Conservation (phyloP, 2,797 vertebrate genomes). For the Apogon hyalosoma region DNA sequence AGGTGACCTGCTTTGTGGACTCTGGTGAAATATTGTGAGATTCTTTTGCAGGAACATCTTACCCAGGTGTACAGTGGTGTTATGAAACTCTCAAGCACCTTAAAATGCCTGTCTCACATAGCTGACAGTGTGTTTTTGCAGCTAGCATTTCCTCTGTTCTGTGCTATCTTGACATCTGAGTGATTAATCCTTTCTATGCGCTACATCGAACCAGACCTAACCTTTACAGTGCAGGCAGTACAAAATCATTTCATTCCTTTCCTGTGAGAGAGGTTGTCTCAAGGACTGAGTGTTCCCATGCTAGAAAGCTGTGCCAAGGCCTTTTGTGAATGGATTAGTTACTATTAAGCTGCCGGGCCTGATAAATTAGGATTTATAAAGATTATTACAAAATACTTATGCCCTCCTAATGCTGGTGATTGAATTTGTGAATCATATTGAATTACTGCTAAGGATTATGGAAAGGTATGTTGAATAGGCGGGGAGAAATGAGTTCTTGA, state of each 20-base stretch:
- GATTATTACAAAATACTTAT: slow-evolving; percentile 86
- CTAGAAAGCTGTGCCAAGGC: slow-evolving; percentile 77
- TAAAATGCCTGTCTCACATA: slow-evolving; percentile 40
- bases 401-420: slow-evolving; percentile 82
- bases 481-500: slow-evolving; percentile 52
- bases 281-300: slow-evolving; percentile 79
- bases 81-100: slow-evolving; percentile 38
- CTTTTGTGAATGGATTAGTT: slow-evolving; percentile 85
- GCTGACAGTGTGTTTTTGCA: slow-evolving; percentile 48
- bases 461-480: slow-evolving; percentile 69
- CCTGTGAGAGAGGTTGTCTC: slow-evolving; percentile 78
- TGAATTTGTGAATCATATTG: slow-evolving; percentile 83
- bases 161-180: slow-evolving; percentile 71
- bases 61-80: slow-evolving; percentile 28
- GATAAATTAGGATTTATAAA: slow-evolving; percentile 85
- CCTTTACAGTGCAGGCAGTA: slow-evolving; percentile 72
- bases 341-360: slow-evolving; percentile 81
- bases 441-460: slow-evolving; percentile 77
- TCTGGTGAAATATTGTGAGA: slow-evolving; percentile 38
- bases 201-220: slow-evolving; percentile 72
- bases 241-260: slow-evolving; percentile 72
- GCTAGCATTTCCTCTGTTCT: slow-evolving; percentile 40
- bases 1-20: slow-evolving; percentile 45
- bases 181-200: slow-evolving; percentile 74
- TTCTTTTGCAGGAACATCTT: slow-evolving; percentile 39